Evolutionary conservation across 1,140 invertebrate genomes (phyloP).

Genomic region (Aricia agestis): DNA sequence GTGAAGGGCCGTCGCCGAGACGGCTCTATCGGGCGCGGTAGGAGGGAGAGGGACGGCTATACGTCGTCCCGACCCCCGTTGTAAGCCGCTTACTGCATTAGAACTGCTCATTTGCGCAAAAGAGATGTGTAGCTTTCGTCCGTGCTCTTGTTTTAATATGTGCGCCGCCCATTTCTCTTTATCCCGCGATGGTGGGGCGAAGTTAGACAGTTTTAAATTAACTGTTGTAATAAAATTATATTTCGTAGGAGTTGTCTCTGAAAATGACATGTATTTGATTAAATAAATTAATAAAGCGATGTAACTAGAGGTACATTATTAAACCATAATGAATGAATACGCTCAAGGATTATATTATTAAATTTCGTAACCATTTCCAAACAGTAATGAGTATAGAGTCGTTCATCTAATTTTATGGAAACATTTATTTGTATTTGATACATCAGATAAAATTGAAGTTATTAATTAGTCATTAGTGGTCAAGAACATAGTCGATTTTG

Average conservation of each 20-base stretch:
- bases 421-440: not conserved
- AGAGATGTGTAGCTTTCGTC: slow-evolving; percentile 56
- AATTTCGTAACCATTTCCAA: not conserved
- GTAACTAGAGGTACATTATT: slow-evolving; percentile 4
- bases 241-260: slow-evolving; percentile 70
- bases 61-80: slow-evolving; percentile 55
- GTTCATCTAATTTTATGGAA: not conserved
- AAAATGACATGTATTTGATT: slow-evolving; percentile 71
- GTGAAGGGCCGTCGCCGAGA: slow-evolving; percentile 58
- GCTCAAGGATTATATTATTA: not conserved
- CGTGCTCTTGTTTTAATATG: slow-evolving; percentile 47
- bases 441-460: no score
- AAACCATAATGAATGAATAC: slow-evolving; percentile 5
- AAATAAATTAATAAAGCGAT: slow-evolving; percentile 36
- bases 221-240: slow-evolving; percentile 76
- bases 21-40: slow-evolving; percentile 40
- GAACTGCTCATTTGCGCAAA: slow-evolving; percentile 67
- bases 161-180: slow-evolving; percentile 64
- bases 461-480: no score
- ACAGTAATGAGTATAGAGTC: not conserved
- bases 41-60: slow-evolving; percentile 47
- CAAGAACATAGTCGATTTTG: no score
- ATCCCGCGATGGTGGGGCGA: slow-evolving; percentile 59
- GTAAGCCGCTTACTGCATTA: slow-evolving; percentile 65
- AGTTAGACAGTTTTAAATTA: slow-evolving; percentile 74